phyloP scores from a whole-genome alignment of 2,888 invertebrate species.

The Drosophila neotestacea region DNA sequence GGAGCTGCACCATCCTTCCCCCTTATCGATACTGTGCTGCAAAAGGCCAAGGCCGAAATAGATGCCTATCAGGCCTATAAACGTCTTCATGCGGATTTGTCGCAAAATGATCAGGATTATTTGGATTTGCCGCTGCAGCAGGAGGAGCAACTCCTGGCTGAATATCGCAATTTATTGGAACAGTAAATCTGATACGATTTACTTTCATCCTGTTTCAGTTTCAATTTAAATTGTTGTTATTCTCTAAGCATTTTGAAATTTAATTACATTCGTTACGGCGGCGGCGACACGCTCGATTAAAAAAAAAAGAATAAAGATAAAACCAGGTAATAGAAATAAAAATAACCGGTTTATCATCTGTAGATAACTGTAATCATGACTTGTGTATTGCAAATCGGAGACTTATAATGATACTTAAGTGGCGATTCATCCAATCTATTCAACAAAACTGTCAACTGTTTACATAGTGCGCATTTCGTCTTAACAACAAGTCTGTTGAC shows the following conservation, averaged over 20 bases:
- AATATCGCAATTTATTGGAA: slow-evolving; percentile 88
- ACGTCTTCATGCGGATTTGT: slow-evolving; percentile 87
- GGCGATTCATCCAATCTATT: slow-evolving; percentile 16
- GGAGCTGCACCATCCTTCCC: slow-evolving; percentile 20
- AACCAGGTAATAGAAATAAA: slow-evolving; percentile 8
- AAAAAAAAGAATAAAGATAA: neutral
- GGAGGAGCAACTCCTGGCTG: slow-evolving; percentile 89
- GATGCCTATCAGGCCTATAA: slow-evolving; percentile 86
- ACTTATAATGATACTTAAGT: slow-evolving; percentile 66
- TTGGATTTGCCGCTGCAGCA: slow-evolving; percentile 89
- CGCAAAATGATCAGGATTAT: slow-evolving; percentile 89
- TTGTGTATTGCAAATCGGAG: slow-evolving; percentile 58
- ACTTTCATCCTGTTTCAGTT: neutral
- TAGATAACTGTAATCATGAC: slow-evolving; percentile 64
- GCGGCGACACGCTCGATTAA: slow-evolving; percentile 22
- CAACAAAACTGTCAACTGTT: slow-evolving; percentile 17
- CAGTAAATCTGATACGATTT: slow-evolving; percentile 56
- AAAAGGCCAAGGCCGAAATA: slow-evolving; percentile 74
- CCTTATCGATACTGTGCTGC: slow-evolving; percentile 63
- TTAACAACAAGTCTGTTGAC: neutral
- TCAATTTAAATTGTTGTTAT: neutral
- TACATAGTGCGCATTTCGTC: neutral
- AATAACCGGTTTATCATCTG: slow-evolving; percentile 56
- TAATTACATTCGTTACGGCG: slow-evolving; percentile 37
- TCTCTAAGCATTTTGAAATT: slow-evolving; percentile 10